Conservation (phyloP, 2,113 vertebrate species). For the Neogobius melanostomus region DNA sequence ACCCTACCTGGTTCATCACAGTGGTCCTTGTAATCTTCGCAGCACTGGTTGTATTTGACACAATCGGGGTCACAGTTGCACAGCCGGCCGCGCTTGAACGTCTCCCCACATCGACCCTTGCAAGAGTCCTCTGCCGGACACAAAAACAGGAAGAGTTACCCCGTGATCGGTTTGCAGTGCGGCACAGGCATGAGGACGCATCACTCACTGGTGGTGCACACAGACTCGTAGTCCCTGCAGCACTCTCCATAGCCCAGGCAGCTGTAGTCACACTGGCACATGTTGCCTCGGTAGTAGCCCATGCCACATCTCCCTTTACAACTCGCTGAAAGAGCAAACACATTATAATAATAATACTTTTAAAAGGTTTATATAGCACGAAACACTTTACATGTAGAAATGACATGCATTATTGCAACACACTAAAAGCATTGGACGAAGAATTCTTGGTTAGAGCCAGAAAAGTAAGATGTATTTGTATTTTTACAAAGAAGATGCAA, state of each 20-base stretch:
- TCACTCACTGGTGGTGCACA: slow-evolving; percentile 85
- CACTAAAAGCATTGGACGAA: too few species aligned
- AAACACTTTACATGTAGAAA: too few species aligned
- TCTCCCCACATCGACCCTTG: slow-evolving; percentile 88
- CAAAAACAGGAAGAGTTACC: slow-evolving; percentile 5
- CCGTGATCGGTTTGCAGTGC: too few species aligned
- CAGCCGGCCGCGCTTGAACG: slow-evolving; percentile 80
- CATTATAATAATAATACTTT: background rate
- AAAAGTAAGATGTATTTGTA: too few species aligned
- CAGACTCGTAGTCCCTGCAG: slow-evolving; percentile 85
- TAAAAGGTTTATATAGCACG: too few species aligned
- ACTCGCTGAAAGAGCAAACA: slow-evolving; percentile 64
- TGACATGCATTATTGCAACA: too few species aligned
- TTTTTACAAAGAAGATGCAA: too few species aligned
- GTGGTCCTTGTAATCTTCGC: slow-evolving; percentile 75
- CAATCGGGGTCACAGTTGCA: slow-evolving; percentile 89
- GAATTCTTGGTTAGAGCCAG: too few species aligned
- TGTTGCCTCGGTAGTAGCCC: slow-evolving; percentile 83
- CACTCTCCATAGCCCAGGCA: slow-evolving; percentile 89
- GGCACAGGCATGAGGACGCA: background rate
- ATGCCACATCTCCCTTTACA: slow-evolving; percentile 89
- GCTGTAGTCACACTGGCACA: slow-evolving; percentile 91
- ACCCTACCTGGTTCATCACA: slow-evolving; percentile 81
- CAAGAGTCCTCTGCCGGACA: slow-evolving; percentile 82
- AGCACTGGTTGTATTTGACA: slow-evolving; percentile 82